A percentile compares a stretch with the other conserved stretches of the same genome.
phyloP scores from a whole-genome alignment of 2,888 invertebrate species.

The Conus canariensis region DNA sequence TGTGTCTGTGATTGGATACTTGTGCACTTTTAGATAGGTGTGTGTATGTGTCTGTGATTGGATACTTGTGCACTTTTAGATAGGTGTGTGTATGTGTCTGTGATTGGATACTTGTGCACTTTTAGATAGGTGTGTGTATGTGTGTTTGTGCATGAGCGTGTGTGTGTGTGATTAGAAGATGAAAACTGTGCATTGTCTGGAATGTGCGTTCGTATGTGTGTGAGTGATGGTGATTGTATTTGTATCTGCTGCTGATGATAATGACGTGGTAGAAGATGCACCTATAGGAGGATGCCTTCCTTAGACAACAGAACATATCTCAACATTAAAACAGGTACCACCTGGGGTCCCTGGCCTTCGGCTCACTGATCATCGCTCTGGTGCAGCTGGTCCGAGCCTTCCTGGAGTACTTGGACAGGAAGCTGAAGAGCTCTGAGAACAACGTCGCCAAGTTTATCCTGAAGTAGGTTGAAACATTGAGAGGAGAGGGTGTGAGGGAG shows the following conservation, averaged over 20 bases:
- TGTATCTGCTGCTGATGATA: too few species aligned
- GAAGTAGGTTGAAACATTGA: conserved; percentile 66
- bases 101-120: neutral
- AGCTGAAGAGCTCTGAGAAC: conserved; percentile 87
- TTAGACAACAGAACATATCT: too few species aligned
- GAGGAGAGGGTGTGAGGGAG: too few species aligned
- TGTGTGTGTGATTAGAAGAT: neutral
- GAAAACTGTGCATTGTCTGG: too few species aligned
- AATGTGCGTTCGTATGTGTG: neutral
- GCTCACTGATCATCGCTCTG: conserved; percentile 93
- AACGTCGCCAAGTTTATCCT: conserved; percentile 76
- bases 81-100: neutral
- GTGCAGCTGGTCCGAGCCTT: conserved; percentile 83
- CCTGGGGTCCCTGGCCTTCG: conserved; percentile 94
- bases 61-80: too few species aligned
- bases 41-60: too few species aligned
- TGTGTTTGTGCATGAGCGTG: too few species aligned
- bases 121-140: neutral
- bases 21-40: too few species aligned
- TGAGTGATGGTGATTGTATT: neutral
- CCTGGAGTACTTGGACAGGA: conserved; percentile 83
- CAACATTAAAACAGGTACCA: conserved; percentile 73
- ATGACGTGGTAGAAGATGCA: too few species aligned
- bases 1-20: too few species aligned
- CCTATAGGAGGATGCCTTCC: too few species aligned